These are phyloP conservation scores for Megalopta genalis DNA, from an alignment of 1,140 invertebrate species.

Conservation along the genomic window DNA sequence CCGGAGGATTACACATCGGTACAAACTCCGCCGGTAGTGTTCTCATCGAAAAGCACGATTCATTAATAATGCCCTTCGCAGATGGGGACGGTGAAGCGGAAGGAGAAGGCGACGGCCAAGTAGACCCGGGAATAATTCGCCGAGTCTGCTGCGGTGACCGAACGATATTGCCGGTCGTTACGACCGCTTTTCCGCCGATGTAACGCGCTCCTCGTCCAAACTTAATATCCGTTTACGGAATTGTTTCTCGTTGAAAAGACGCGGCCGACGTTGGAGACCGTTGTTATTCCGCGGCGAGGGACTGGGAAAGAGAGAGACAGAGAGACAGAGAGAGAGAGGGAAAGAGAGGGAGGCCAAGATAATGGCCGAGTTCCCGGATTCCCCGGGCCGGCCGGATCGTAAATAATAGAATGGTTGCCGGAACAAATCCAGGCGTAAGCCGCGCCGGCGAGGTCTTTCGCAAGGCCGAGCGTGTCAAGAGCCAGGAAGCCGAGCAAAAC, in stretches of 20 bases:
- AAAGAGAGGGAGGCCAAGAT: too few species aligned
- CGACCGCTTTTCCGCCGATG: background rate
- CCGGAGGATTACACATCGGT: slow-evolving; percentile 39
- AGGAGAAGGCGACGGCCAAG: background rate
- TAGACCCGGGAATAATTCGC: slow-evolving; percentile 6
- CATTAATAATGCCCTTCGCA: slow-evolving; percentile 26
- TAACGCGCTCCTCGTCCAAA: too few species aligned
- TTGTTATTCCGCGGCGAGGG: background rate
- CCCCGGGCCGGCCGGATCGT: slow-evolving; percentile 1
- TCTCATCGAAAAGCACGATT: slow-evolving; percentile 24
- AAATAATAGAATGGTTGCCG: slow-evolving; percentile 16
- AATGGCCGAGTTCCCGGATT: background rate
- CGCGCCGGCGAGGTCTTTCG: background rate
- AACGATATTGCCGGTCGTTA: background rate
- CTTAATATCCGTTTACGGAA: too few species aligned
- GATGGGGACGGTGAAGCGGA: background rate
- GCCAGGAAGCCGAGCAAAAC: background rate
- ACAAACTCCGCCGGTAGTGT: background rate
- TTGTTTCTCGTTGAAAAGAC: too few species aligned
- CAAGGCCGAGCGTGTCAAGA: background rate
- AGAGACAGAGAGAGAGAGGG: too few species aligned
- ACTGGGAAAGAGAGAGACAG: too few species aligned
- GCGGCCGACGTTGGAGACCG: too few species aligned
- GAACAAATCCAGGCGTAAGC: slow-evolving; percentile 23
- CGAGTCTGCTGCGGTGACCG: background rate